Base-by-base conservation (phyloP, 2,113 vertebrate species). In the Mellivora capensis region DNA sequence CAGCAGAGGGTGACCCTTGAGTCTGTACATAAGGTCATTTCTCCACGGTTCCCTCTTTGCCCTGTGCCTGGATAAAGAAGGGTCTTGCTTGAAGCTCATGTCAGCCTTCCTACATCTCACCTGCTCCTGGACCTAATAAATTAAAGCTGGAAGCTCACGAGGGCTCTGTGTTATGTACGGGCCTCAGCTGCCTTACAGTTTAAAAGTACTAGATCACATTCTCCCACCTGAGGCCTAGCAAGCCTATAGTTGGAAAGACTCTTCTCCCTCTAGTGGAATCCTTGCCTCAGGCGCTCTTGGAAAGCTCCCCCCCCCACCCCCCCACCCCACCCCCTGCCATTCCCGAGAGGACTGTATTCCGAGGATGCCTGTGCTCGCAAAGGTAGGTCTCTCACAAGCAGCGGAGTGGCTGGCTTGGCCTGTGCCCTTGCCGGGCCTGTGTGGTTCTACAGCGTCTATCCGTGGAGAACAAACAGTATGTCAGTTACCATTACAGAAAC, bases 161-260 rank as follows among this genome's bases (percentile, higher is more conserved):
- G 27, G 69, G 25, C 31, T 62, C 15, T n/a, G 37, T 47, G 39
- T 20, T 72, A 14, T 7, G 5, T 17, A 11, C 17, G 18, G 37
- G 42, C 93, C 17, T 97, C 44, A 61, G 39, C 25, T 54, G 23
- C 39, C 52, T 59, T 37, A 20, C 13, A 47, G 13, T 59, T 42
- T 72, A 44, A 64, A 59, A 49, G 39, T 25, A 39, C 27, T 20
- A 90, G 42, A 52, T 89, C 0, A 37, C 47, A 34, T n/a, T 96
- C 54, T 27, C 42, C 1, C 3, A 47, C 27, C 3, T 17, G 7
- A n/a, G 20, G 23, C 17, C 49, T 21, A 6, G 0, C 7, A 44
- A 17, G 49, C 12, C 49, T 67, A 2, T n/a, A 20, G 59, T 10
- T 37, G 18, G 77, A 47, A 52, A 69, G 37, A 59, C 20, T 44